phyloP scores from a whole-genome alignment of 2,888 invertebrate species.

The Watsonalla binaria region DNA sequence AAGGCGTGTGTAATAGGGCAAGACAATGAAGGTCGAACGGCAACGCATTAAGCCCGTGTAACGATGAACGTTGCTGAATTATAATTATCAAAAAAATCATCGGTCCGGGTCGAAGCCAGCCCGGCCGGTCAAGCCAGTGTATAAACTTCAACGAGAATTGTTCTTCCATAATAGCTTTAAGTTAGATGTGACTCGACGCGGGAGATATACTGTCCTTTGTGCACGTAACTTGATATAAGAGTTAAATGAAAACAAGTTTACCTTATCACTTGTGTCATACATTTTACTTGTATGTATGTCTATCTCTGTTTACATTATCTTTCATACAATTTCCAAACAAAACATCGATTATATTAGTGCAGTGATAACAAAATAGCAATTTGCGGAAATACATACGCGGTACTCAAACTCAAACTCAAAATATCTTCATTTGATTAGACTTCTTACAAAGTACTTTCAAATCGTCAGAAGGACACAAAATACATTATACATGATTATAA shows the following conservation, averaged over 20 bases:
- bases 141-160: slow-evolving; percentile 30
- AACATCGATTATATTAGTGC: background rate
- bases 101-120: slow-evolving; percentile 27
- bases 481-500: too few relatives aligned
- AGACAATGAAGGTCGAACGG: slow-evolving; percentile 58
- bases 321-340: background rate
- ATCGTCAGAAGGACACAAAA: too few relatives aligned
- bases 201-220: slow-evolving; percentile 5
- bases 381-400: background rate
- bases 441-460: too few relatives aligned
- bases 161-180: slow-evolving; percentile 30
- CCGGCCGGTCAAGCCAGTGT: slow-evolving; percentile 53
- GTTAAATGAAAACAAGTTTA: background rate
- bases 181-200: slow-evolving; percentile 7
- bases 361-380: background rate
- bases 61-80: slow-evolving; percentile 63
- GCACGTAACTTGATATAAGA: slow-evolving; percentile 10
- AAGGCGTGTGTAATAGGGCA: slow-evolving; percentile 28
- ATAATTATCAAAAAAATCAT: slow-evolving; percentile 61
- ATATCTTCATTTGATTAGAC: too few relatives aligned
- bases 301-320: background rate
- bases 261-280: background rate
- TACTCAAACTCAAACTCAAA: too few relatives aligned
- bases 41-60: slow-evolving; percentile 38
- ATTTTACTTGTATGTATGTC: background rate